Percentiles rank a stretch among this genome's conserved stretches.
phyloP scores from a whole-genome alignment of 2,888 invertebrate genomes.

The Eurytoma californica region DNA sequence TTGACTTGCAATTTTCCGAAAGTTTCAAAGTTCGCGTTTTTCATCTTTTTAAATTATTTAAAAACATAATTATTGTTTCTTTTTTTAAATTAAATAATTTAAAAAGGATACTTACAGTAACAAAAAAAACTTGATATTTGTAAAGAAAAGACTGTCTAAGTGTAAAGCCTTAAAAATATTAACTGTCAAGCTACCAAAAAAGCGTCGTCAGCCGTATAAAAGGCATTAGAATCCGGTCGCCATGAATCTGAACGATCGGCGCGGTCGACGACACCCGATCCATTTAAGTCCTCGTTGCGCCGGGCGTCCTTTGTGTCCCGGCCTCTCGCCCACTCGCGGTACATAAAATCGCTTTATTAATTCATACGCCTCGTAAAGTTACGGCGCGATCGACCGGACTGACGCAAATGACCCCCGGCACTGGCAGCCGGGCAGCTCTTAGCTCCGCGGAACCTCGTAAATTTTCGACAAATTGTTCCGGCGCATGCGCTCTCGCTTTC shows the following conservation, averaged over 20 bases:
- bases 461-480: conserved; percentile 37
- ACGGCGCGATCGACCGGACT: not conserved
- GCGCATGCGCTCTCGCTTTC: not conserved
- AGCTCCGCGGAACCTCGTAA: conserved; percentile 17
- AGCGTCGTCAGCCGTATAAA: no score
- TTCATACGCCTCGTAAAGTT: conserved; percentile 34
- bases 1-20: no score
- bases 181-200: no score
- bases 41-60: no score
- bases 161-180: no score
- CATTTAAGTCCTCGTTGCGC: conserved; percentile 19
- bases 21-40: no score
- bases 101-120: no score
- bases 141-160: no score
- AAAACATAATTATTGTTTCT: no score
- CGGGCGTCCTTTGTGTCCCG: not conserved
- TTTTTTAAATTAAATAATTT: no score
- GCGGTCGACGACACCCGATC: not conserved
- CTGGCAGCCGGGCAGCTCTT: conserved; percentile 3
- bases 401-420: not conserved
- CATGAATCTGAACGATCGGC: conserved; percentile 11
- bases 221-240: conserved; percentile 9
- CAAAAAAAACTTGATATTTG: no score
- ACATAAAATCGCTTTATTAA: conserved; percentile 24
- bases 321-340: not conserved